Evolutionary conservation across 2,113 vertebrate genomes (phyloP).

Genomic region (Stegastes partitus): DNA sequence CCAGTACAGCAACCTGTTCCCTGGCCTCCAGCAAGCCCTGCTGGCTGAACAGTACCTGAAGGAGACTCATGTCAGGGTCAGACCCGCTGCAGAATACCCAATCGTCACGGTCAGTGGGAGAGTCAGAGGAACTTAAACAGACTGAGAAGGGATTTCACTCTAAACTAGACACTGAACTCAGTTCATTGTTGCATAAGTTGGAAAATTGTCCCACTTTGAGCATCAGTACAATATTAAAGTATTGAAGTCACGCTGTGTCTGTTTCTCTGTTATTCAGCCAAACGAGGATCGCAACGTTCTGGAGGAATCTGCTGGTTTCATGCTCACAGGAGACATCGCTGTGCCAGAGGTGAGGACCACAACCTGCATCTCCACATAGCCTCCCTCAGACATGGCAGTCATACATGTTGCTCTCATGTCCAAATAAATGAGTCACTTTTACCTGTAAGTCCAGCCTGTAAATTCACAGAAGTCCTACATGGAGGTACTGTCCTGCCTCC

Average conservation of each 20-base stretch:
- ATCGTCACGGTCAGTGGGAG: constrained; percentile 87
- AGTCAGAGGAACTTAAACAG: not conserved
- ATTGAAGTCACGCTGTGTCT: not conserved
- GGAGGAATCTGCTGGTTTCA: constrained; percentile 90
- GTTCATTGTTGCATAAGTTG: not conserved
- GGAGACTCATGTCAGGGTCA: constrained; percentile 84
- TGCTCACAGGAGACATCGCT: constrained; percentile 67
- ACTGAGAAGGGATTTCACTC: not conserved
- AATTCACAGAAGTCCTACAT: too few relatives aligned
- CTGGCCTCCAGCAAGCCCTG: constrained; percentile 93
- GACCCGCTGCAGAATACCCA: constrained; percentile 91
- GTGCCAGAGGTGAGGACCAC: constrained; percentile 78
- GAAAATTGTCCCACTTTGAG: too few relatives aligned
- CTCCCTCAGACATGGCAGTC: not conserved
- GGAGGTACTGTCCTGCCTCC: too few relatives aligned
- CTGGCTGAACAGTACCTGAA: constrained; percentile 92
- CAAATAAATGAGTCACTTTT: not conserved
- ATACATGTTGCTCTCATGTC: not conserved
- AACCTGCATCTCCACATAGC: not conserved
- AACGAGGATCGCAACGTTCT: constrained; percentile 94
- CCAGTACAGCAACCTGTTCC: constrained; percentile 96
- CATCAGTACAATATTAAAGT: not conserved
- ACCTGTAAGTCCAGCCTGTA: not conserved
- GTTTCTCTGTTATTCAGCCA: constrained; percentile 80
- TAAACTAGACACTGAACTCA: rapidly evolving